Evolutionary conservation across 2,113 vertebrate genomes (phyloP).

Genomic region (Echinops telfairi): DNA sequence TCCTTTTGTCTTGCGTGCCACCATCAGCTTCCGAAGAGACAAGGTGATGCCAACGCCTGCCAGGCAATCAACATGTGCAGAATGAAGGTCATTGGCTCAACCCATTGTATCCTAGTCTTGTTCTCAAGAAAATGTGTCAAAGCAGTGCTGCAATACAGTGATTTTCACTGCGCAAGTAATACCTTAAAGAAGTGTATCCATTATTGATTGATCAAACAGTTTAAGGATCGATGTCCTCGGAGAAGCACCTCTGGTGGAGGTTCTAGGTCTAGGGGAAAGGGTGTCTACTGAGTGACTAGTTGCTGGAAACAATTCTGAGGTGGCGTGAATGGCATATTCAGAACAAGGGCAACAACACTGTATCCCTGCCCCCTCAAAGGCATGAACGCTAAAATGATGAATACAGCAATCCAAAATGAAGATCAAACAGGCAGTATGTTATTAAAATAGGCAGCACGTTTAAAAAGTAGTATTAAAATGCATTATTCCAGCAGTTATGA

Average conservation of each 20-base stretch:
- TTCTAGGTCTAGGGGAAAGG: background rate
- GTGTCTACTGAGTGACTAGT: background rate
- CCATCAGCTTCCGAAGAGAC: conserved; percentile 29
- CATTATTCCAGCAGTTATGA: conserved; percentile 17
- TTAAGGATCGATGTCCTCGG: conserved; percentile 21
- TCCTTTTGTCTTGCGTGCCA: conserved; percentile 5
- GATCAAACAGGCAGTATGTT: background rate
- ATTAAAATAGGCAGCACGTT: no score
- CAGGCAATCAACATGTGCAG: background rate
- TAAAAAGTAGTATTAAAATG: conserved; percentile 38
- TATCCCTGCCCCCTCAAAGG: background rate
- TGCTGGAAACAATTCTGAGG: background rate
- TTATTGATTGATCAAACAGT: background rate
- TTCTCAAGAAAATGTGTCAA: background rate
- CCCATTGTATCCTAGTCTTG: background rate
- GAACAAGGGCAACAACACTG: background rate
- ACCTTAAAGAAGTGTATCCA: background rate
- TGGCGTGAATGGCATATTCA: background rate
- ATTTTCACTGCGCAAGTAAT: background rate
- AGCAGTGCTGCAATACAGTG: conserved; percentile 13
- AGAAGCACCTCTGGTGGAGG: background rate
- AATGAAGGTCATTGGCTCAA: conserved; percentile 18
- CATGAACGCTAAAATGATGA: conserved; percentile 31
- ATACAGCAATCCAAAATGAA: conserved; percentile 13
- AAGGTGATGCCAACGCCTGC: background rate